phyloP scores from a whole-genome alignment of 2,797 vertebrate species.

The Coluber constrictor region DNA sequence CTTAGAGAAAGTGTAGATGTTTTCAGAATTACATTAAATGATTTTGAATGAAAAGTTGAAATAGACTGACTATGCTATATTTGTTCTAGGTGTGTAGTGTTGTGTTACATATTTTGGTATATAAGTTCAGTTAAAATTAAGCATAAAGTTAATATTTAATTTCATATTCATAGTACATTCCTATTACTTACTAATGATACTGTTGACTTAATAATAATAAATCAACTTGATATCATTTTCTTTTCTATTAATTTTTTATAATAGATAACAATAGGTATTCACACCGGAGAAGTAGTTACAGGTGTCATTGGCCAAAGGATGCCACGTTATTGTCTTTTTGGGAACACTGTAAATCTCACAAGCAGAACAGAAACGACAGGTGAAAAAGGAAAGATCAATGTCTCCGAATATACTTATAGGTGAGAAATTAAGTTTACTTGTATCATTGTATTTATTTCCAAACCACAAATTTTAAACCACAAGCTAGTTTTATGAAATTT shows the following conservation, averaged over 20 bases:
- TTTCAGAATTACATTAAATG: not conserved
- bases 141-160: not conserved
- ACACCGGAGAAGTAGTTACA: slow-evolving; percentile 98
- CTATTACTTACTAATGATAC: not conserved
- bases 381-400: slow-evolving; percentile 93
- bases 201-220: not conserved
- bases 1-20: not conserved
- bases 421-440: slow-evolving; percentile 59
- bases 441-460: not conserved
- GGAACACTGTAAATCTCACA: slow-evolving; percentile 97
- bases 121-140: not conserved
- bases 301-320: slow-evolving; percentile 98
- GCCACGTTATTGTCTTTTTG: slow-evolving; percentile 97
- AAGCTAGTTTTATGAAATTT: not conserved
- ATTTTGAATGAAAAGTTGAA: not conserved
- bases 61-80: not conserved
- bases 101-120: not conserved
- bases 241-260: not conserved
- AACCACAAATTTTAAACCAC: not conserved
- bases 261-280: slow-evolving; percentile 97
- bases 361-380: slow-evolving; percentile 98
- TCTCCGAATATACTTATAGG: slow-evolving; percentile 96
- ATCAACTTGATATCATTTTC: not conserved
- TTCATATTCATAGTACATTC: not conserved
- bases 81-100: not conserved